phyloP scores from a whole-genome alignment of 2,888 invertebrate species.

The Eupithecia vulgata region DNA sequence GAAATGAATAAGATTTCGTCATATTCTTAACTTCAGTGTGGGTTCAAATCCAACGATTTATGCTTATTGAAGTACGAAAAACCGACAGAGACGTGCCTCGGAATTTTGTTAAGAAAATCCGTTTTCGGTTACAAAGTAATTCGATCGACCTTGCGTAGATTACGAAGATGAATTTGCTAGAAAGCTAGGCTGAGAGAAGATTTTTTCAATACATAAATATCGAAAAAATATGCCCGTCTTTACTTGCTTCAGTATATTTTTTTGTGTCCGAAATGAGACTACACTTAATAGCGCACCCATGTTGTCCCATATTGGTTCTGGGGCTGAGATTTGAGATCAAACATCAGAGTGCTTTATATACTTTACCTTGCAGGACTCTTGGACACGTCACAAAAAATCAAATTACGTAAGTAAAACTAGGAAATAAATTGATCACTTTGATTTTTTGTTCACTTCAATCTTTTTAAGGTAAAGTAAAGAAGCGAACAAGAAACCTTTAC shows the following conservation, averaged over 20 bases:
- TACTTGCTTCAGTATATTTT: background rate
- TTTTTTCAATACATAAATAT: background rate
- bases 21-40: conserved; percentile 30
- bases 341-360: too few relatives aligned
- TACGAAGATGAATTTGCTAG: conserved; percentile 6
- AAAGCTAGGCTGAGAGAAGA: background rate
- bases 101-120: conserved; percentile 22
- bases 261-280: background rate
- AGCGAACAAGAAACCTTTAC: too few relatives aligned
- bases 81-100: conserved; percentile 15
- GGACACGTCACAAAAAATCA: too few relatives aligned
- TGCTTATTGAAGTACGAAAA: conserved; percentile 32
- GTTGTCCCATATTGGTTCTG: background rate
- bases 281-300: background rate
- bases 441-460: too few relatives aligned
- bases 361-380: too few relatives aligned
- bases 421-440: too few relatives aligned
- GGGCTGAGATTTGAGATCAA: too few relatives aligned
- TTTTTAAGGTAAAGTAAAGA: too few relatives aligned
- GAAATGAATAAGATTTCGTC: conserved; percentile 32
- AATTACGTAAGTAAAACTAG: too few relatives aligned
- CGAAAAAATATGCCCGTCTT: background rate
- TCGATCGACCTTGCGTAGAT: conserved; percentile 7
- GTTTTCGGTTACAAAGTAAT: conserved; percentile 15
- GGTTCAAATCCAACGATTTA: conserved; percentile 33